Evolutionary conservation across 1,140 invertebrate genomes (phyloP).

Genomic region (Archegozetes longisetosus): DNA sequence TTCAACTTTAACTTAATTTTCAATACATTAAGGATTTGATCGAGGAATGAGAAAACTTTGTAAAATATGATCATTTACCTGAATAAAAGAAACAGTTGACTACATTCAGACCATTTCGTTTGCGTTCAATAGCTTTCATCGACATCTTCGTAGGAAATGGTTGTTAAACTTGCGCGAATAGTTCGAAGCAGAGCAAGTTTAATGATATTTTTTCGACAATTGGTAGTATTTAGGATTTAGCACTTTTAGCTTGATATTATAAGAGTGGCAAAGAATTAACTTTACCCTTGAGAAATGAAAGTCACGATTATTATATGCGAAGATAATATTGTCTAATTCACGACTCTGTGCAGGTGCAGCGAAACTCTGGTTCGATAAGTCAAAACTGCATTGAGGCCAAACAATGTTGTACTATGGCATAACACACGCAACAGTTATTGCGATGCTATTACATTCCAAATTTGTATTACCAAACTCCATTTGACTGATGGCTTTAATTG

Average conservation of each 20-base stretch:
- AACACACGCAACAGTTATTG: not conserved
- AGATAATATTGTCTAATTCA: not conserved
- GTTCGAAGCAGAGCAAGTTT: too few species aligned
- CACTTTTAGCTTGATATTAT: too few species aligned
- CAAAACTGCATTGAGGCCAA: not conserved
- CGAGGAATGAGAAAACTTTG: too few species aligned
- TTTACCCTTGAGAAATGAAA: not conserved
- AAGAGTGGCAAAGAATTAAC: too few species aligned
- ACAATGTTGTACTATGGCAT: not conserved
- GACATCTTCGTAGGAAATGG: not conserved
- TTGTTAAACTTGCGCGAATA: too few species aligned
- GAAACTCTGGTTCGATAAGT: not conserved
- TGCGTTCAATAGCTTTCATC: not conserved
- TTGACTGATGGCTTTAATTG: too few species aligned
- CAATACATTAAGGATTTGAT: too few species aligned
- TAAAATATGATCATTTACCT: slow-evolving; percentile 1
- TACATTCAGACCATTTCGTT: not conserved
- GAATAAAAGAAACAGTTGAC: slow-evolving; percentile 12
- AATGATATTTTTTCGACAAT: too few species aligned
- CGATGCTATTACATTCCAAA: too few species aligned
- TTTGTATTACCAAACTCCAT: too few species aligned
- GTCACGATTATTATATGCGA: not conserved
- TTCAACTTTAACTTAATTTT: too few species aligned
- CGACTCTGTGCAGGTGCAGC: not conserved
- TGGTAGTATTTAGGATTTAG: too few species aligned